Percentiles rank a stretch among this genome's conserved stretches.
Evolutionary conservation across 2,113 vertebrate genomes (phyloP).

Genomic region (Pagrus major): DNA sequence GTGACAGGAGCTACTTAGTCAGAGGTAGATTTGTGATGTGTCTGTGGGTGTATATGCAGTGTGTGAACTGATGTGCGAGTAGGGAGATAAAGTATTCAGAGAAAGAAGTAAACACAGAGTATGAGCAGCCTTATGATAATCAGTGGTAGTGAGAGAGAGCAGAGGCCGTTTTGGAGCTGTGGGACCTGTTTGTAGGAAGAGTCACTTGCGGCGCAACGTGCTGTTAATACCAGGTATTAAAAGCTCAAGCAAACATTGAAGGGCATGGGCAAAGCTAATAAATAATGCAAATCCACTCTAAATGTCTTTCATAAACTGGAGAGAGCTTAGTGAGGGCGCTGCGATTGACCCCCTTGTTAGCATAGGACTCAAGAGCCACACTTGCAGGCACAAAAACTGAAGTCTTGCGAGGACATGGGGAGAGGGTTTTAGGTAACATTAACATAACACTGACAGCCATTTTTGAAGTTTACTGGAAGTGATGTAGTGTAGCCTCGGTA

Average conservation of each 20-base stretch:
- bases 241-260: slow-evolving; percentile 69
- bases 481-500: too few relatives aligned
- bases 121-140: slow-evolving; percentile 20
- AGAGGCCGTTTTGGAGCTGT: slow-evolving; percentile 1
- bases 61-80: slow-evolving; percentile 1
- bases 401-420: slow-evolving; percentile 5
- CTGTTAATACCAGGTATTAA: slow-evolving; percentile 71
- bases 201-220: slow-evolving; percentile 47
- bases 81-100: slow-evolving; percentile 13
- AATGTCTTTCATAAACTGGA: slow-evolving; percentile 62
- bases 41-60: slow-evolving; percentile 17
- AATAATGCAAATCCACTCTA: slow-evolving; percentile 76
- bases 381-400: neutral
- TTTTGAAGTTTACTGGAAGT: neutral
- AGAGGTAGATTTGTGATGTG: neutral
- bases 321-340: slow-evolving; percentile 63
- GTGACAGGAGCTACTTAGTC: slow-evolving; percentile 5
- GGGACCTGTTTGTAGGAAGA: slow-evolving; percentile 49
- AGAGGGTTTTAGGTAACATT: neutral
- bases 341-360: slow-evolving; percentile 62
- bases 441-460: neutral
- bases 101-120: neutral
- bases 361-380: slow-evolving; percentile 39
- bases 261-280: slow-evolving; percentile 68
- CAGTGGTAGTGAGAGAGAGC: slow-evolving; percentile 12